Evolutionary conservation across 2,113 vertebrate genomes (phyloP), one percentile per base, ranked within the genome.

Genomic region (Lagopus leucura): DNA sequence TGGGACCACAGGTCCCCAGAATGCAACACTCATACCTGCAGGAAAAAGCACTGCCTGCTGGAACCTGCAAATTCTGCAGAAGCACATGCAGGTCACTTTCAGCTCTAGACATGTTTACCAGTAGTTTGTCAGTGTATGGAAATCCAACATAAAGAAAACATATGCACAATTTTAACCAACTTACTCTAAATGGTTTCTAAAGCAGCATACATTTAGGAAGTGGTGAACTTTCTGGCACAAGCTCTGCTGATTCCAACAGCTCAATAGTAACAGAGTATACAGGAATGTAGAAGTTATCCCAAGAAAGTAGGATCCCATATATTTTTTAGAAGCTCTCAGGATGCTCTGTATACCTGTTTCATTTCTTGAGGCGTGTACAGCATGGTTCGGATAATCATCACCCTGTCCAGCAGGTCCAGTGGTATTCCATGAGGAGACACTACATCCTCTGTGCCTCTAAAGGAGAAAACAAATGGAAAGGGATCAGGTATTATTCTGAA

Each of bases 351-450:
- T 88, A 99, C 99, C 98, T 99, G 99, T 91, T 99, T 99, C 98
- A 99, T 98, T 97, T 99, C 99, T 94, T 99, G 99, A 1, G 99
- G 98, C 0, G 99, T 99, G 91, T 99, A 99, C 86, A 99, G 93
- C 99, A 99, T 98, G 77, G 99, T 99, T 82, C 99, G 98, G 93
- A 99, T 99, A 63, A 99, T 99, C 99, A 99, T 99, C 13, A 99
- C 98, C 76, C 99, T 97, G 80, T 99, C 99, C 95, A 99, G 98
- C 69, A 99, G 97, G 96, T 99, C 99, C 55, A 98, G 85, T 3
- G 99, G 99, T 92, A 99, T 99, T 66, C 99, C 99, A 5, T 99
- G 99, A 69, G 99, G 99, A 76, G 99, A 99, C 54, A 98, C 97
- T 32, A 99, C 96, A 93, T 99, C 99, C 94, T 99, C 99, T 0